These are phyloP conservation scores for Graphium colonna DNA, from an alignment of 2,888 invertebrate species.

Conservation along the genomic window DNA sequence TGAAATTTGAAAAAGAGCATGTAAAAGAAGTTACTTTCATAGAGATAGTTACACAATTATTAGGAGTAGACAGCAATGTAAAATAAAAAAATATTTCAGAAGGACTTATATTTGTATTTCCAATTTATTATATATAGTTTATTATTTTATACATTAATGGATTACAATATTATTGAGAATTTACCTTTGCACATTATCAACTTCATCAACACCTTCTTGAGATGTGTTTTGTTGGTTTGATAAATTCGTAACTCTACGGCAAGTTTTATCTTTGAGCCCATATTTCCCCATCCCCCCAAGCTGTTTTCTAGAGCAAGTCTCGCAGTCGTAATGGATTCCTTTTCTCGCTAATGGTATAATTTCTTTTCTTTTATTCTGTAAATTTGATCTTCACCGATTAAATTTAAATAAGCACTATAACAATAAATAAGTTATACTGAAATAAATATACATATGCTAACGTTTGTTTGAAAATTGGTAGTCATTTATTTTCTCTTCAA, in stretches of 20 bases:
- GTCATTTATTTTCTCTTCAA: too few species aligned
- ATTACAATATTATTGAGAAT: background rate
- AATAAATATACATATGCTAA: background rate
- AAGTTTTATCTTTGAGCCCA: constrained; percentile 47
- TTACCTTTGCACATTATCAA: constrained; percentile 63
- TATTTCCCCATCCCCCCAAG: constrained; percentile 28
- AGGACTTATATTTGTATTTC: background rate
- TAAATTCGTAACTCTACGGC: constrained; percentile 25
- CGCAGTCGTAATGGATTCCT: constrained; percentile 46
- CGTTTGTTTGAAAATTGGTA: too few species aligned
- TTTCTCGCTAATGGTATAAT: constrained; percentile 50
- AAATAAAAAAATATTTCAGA: background rate
- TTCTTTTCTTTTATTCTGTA: constrained; percentile 45
- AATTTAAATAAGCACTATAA: background rate
- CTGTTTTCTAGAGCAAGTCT: constrained; percentile 27
- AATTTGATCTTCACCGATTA: constrained; percentile 11
- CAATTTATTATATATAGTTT: background rate
- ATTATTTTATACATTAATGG: background rate
- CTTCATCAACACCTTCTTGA: constrained; percentile 46
- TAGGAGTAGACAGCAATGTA: constrained; percentile 6
- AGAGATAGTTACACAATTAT: too few species aligned
- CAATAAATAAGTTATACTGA: background rate
- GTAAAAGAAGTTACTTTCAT: too few species aligned
- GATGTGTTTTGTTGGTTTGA: constrained; percentile 18
- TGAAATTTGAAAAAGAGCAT: constrained; percentile 29